Evolutionary conservation across 2,797 vertebrate genomes (phyloP).

Genomic region (Anomalospiza imberbis): DNA sequence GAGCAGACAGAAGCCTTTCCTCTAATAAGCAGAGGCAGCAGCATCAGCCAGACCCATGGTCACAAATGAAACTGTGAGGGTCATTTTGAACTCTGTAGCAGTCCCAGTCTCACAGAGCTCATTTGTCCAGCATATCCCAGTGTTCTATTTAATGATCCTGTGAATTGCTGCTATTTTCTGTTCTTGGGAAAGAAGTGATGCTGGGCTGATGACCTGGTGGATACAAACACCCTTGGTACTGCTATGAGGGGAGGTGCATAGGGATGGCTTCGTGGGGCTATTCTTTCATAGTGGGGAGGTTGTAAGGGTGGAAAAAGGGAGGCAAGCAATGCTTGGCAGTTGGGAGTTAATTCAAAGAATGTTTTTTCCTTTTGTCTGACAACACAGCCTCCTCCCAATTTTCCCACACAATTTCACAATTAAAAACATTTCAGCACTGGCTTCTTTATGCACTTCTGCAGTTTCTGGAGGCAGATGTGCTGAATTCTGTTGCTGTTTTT

Average conservation of each 20-base stretch:
- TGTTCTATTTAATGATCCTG: not conserved
- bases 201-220: not conserved
- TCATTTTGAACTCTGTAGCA: not conserved
- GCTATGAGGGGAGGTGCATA: not conserved
- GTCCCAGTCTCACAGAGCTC: not conserved
- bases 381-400: not conserved
- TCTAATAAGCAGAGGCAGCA: not conserved
- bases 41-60: not conserved
- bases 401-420: not conserved
- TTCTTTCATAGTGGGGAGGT: not conserved
- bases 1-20: not conserved
- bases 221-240: not conserved
- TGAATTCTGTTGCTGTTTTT: not conserved
- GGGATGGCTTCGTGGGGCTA: not conserved
- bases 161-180: not conserved
- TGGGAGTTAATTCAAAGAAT: not conserved
- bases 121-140: not conserved
- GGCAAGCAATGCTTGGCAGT: constrained; percentile 1
- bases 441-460: not conserved
- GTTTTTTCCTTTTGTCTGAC: not conserved
- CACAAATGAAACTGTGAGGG: not conserved
- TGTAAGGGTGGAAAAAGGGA: not conserved
- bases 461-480: not conserved
- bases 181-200: not conserved
- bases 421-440: not conserved